These are phyloP conservation scores for Bombus consobrinus DNA, from an alignment of 1,140 invertebrate genomes.

Conservation along the genomic window DNA sequence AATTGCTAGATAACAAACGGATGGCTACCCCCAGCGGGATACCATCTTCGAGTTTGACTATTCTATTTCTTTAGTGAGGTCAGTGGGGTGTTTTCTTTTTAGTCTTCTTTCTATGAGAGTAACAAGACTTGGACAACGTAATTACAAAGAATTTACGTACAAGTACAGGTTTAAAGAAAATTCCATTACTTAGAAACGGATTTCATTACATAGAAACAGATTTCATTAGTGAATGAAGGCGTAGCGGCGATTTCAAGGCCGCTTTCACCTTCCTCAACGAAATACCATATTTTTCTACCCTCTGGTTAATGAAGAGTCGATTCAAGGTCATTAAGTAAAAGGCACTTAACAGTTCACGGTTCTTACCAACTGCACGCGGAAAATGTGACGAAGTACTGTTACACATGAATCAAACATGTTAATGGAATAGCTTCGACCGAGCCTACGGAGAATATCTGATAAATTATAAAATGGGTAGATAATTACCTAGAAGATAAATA, in stretches of 20 bases:
- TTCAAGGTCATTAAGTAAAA: constrained; percentile 20
- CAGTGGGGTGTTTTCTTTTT: no score
- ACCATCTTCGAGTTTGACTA: no score
- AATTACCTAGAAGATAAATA: neutral
- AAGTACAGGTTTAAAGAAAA: neutral
- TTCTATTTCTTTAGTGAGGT: no score
- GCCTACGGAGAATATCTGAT: neutral
- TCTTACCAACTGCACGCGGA: neutral
- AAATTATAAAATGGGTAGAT: neutral
- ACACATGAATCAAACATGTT: neutral
- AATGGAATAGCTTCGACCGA: no score
- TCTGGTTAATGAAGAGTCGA: neutral
- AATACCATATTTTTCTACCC: constrained; percentile 24
- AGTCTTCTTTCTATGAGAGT: no score
- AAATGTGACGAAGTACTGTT: constrained; percentile 12
- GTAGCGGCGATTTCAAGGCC: constrained; percentile 11
- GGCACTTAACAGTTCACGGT: neutral
- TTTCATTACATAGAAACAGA: neutral
- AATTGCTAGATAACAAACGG: no score
- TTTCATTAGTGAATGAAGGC: constrained; percentile 17
- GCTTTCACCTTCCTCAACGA: constrained; percentile 30
- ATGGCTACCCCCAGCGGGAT: no score
- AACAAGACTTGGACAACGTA: neutral
- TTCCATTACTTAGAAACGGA: neutral
- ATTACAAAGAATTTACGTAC: neutral